phyloP scores from a whole-genome alignment of 2,113 vertebrate genomes.

The Epinephelus lanceolatus region DNA sequence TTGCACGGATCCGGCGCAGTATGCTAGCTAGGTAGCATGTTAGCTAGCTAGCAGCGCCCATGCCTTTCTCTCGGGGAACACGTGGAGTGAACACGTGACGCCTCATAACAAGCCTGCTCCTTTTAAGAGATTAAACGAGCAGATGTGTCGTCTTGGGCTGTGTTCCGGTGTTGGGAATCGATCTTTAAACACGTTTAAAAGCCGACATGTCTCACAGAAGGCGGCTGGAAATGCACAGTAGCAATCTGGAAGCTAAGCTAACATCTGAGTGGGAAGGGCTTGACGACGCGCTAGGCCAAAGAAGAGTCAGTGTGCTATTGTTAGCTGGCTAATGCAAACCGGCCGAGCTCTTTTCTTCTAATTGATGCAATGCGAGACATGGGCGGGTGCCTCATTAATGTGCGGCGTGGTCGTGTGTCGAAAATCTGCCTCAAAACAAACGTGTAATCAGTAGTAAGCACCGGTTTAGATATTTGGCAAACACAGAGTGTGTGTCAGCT shows the following conservation, averaged over 20 bases:
- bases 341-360: background rate
- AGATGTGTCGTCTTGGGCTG: background rate
- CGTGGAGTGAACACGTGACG: constrained; percentile 86
- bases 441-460: constrained; percentile 20
- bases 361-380: constrained; percentile 14
- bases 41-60: constrained; percentile 50
- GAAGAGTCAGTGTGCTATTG: constrained; percentile 64
- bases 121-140: constrained; percentile 30
- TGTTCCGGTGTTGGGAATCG: accelerated
- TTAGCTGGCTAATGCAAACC: constrained; percentile 64
- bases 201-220: background rate
- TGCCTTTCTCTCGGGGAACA: constrained; percentile 78
- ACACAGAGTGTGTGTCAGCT: background rate
- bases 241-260: constrained; percentile 60
- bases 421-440: constrained; percentile 12
- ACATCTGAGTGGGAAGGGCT: constrained; percentile 48
- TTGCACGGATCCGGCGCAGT: background rate
- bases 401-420: background rate
- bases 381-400: constrained; percentile 18
- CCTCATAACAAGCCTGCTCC: constrained; percentile 74
- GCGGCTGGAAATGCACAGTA: background rate
- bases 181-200: accelerated
- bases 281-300: constrained; percentile 66
- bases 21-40: background rate
- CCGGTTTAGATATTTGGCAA: constrained; percentile 26